Evolutionary conservation across 2,888 invertebrate species (phyloP).

Genomic region (Andricus curvator): DNA sequence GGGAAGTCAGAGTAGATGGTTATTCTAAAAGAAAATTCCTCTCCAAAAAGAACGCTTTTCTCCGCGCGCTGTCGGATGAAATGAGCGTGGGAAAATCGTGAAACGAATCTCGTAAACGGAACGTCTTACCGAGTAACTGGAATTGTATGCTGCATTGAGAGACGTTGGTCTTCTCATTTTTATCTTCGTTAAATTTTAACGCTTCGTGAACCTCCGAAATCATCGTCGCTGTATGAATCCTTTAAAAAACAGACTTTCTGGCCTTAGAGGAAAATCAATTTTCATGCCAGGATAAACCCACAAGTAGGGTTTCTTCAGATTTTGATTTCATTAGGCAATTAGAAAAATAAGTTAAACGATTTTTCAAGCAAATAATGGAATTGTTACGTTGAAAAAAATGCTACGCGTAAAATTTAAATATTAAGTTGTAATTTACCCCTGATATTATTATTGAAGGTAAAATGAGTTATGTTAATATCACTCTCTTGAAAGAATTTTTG

Average conservation of each 20-base stretch:
- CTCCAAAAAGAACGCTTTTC: not conserved
- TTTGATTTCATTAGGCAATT: not conserved
- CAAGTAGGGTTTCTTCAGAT: not conserved
- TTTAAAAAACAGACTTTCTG: not conserved
- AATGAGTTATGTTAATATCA: not conserved
- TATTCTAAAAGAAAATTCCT: constrained; percentile 1
- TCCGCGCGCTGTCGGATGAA: constrained; percentile 16
- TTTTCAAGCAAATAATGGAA: no score
- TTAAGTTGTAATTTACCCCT: no score
- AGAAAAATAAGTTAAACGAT: not conserved
- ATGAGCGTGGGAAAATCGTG: constrained; percentile 44
- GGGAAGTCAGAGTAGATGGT: not conserved
- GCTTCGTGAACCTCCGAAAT: constrained; percentile 45
- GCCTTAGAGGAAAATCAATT: not conserved
- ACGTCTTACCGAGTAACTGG: constrained; percentile 51
- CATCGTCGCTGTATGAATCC: constrained; percentile 12
- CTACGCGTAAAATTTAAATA: no score
- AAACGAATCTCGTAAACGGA: constrained; percentile 52
- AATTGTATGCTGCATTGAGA: constrained; percentile 53
- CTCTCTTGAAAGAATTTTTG: not conserved
- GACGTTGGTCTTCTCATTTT: constrained; percentile 55
- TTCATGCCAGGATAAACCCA: no score
- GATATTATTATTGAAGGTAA: no score
- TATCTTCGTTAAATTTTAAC: constrained; percentile 62
- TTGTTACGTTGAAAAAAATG: no score